Evolutionary conservation across 2,113 vertebrate genomes (phyloP).

Genomic region (Syrmaticus mikado): DNA sequence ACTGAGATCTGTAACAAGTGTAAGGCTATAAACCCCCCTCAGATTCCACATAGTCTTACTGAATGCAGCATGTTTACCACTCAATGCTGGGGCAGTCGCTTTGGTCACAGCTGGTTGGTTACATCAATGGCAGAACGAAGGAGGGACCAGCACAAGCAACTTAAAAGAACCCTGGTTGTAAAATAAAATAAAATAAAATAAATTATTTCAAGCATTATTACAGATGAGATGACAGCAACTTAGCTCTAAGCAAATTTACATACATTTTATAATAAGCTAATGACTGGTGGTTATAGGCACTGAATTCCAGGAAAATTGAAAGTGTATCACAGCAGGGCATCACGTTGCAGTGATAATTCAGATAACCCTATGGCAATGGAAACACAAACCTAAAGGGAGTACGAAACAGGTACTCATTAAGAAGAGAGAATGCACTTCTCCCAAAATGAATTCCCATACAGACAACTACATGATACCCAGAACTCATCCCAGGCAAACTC

Average conservation of each 20-base stretch:
- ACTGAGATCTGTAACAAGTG: not conserved
- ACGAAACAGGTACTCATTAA: not conserved
- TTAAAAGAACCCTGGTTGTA: not conserved
- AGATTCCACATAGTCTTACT: not conserved
- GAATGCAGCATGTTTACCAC: not conserved
- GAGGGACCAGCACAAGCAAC: not conserved
- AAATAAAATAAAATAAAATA: not conserved
- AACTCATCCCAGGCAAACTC: not conserved
- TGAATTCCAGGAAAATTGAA: not conserved
- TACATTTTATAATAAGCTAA: not conserved
- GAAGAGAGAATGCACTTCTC: not conserved
- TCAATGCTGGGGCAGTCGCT: not conserved
- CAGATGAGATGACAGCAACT: not conserved
- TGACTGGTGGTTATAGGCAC: not conserved
- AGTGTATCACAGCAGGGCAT: not conserved
- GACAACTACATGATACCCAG: not conserved
- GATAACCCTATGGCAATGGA: not conserved
- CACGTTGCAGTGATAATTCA: not conserved
- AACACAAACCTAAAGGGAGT: not conserved
- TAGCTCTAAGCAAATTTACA: not conserved
- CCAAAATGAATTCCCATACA: not conserved
- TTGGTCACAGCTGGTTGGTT: not conserved
- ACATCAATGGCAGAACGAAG: not conserved
- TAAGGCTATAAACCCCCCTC: not conserved
- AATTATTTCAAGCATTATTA: not conserved